A percentile compares a stretch with the other conserved stretches of the same genome.
Conservation (phyloP, 2,113 vertebrate species). For the Prochilodus magdalenae region DNA sequence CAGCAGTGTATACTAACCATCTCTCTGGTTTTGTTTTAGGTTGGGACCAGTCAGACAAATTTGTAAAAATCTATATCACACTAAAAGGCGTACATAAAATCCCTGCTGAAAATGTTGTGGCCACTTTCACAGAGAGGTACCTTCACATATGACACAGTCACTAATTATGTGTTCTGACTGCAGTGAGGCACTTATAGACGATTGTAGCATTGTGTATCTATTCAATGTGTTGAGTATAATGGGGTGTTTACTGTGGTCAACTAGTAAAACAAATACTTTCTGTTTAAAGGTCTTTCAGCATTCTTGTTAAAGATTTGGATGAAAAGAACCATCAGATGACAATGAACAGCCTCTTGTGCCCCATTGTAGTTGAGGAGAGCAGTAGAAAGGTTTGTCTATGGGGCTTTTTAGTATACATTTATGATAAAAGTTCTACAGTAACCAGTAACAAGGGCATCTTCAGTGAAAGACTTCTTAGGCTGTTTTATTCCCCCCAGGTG, state of each 20-base stretch:
- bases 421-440: neutral
- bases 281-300: slow-evolving; percentile 85
- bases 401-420: neutral
- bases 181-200: no score
- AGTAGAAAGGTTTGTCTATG: slow-evolving; percentile 83
- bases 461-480: no score
- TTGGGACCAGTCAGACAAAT: slow-evolving; percentile 98
- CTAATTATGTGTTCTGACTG: no score
- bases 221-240: no score
- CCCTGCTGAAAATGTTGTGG: slow-evolving; percentile 87
- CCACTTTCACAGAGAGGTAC: slow-evolving; percentile 90
- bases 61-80: slow-evolving; percentile 95
- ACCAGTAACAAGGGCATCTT: neutral
- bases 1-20: neutral
- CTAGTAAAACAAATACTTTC: neutral
- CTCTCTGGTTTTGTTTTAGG: slow-evolving; percentile 68
- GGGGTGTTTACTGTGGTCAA: neutral
- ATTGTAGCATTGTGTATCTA: no score
- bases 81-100: slow-evolving; percentile 90
- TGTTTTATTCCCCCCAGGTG: slow-evolving; percentile 73
- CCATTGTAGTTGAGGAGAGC: slow-evolving; percentile 88
- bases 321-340: slow-evolving; percentile 94
- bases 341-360: slow-evolving; percentile 88
- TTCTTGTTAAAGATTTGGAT: slow-evolving; percentile 91
- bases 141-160: neutral